phyloP scores from a whole-genome alignment of 2,113 vertebrate genomes.

The Tragelaphus scriptus region DNA sequence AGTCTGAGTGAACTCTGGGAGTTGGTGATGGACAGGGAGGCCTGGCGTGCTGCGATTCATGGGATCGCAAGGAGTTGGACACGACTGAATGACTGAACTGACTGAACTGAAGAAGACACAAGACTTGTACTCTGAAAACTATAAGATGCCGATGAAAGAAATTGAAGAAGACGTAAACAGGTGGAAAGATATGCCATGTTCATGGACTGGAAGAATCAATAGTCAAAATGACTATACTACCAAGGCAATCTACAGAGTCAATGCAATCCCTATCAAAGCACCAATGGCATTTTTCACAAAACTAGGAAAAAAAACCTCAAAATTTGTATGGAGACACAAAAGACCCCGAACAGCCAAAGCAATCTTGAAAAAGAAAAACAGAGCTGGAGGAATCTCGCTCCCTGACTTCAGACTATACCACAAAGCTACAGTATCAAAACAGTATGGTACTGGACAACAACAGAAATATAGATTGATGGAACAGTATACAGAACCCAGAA shows the following conservation, averaged over 20 bases:
- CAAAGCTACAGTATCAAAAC: background rate
- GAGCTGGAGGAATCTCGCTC: background rate
- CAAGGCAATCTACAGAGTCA: background rate
- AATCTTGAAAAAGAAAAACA: background rate
- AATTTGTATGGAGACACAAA: background rate
- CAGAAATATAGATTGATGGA: background rate
- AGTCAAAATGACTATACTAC: background rate
- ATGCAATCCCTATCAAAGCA: background rate
- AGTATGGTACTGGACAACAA: background rate
- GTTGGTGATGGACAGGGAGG: no score
- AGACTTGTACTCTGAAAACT: background rate
- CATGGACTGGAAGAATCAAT: background rate
- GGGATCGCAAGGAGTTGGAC: no score
- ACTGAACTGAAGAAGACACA: background rate
- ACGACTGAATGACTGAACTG: no score
- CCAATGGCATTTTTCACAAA: background rate
- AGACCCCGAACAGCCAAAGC: background rate
- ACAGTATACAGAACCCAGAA: background rate
- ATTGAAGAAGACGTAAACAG: rapidly evolving
- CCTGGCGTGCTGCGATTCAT: no score
- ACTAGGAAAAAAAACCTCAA: background rate
- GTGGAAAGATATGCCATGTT: background rate
- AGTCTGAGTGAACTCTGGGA: no score
- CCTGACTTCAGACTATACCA: background rate
- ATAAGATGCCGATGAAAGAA: background rate